A percentile compares a stretch with the other conserved stretches of the same genome.
These are phyloP conservation scores for Ypsolopha sequella DNA, from an alignment of 2,888 invertebrate genomes.

Conservation along the genomic window DNA sequence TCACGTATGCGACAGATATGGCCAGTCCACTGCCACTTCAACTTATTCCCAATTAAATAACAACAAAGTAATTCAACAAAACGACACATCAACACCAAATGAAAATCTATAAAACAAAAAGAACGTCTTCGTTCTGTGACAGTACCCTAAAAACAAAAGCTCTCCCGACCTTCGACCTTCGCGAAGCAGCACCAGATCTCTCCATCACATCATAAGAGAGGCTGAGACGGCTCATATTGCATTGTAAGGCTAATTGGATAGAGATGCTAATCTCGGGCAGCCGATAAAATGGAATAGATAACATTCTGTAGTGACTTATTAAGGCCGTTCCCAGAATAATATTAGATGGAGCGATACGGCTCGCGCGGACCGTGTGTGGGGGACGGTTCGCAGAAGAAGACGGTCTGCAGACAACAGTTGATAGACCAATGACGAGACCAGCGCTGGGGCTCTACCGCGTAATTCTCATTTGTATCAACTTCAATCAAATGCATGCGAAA, in stretches of 20 bases:
- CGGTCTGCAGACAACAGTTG: not conserved
- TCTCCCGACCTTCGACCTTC: too few relatives aligned
- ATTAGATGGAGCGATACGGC: conserved; percentile 64
- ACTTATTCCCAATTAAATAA: too few relatives aligned
- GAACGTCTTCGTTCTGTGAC: not conserved
- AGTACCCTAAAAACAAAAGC: not conserved
- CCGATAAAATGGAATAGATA: conserved; percentile 71
- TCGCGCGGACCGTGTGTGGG: conserved; percentile 38
- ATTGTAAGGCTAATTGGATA: conserved; percentile 70
- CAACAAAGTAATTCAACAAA: too few relatives aligned
- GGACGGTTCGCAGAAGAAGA: conserved; percentile 35
- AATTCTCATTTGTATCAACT: too few relatives aligned
- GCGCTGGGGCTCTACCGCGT: not conserved
- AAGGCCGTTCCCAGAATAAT: conserved; percentile 73
- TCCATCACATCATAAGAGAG: not conserved
- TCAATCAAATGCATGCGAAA: too few relatives aligned
- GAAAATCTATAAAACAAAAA: too few relatives aligned
- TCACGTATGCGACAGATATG: too few relatives aligned
- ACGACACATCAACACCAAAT: too few relatives aligned
- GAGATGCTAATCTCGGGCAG: conserved; percentile 57
- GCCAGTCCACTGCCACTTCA: too few relatives aligned
- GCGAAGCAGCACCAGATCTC: not conserved
- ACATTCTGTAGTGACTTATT: conserved; percentile 73
- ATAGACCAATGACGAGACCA: not conserved
- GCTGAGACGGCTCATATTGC: conserved; percentile 61